Percentiles rank a stretch among this genome's conserved stretches.
Conservation (phyloP, 2,888 invertebrate genomes). For the Stenichneumon culpator region DNA sequence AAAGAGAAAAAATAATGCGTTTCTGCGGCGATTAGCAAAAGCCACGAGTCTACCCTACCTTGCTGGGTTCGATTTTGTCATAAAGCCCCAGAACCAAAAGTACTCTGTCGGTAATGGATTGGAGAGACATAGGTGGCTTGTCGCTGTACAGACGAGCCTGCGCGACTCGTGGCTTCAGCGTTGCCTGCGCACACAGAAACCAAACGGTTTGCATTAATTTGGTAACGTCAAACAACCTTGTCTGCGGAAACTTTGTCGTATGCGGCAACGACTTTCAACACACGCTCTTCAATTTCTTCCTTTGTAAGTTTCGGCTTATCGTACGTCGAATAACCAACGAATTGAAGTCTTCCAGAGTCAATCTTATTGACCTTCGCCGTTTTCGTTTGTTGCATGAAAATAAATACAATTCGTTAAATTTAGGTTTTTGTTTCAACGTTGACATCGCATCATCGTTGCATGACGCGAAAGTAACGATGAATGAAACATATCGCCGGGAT, state of each 20-base stretch:
- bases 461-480: not conserved
- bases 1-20: not conserved
- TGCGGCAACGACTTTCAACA: conserved; percentile 94
- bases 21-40: conserved; percentile 64
- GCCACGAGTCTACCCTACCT: conserved; percentile 90
- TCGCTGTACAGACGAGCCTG: conserved; percentile 90
- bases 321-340: conserved; percentile 83
- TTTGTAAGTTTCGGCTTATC: conserved; percentile 86
- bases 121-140: conserved; percentile 92
- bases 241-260: conserved; percentile 95
- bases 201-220: conserved; percentile 78
- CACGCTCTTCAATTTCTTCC: conserved; percentile 91
- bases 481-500: not conserved
- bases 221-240: conserved; percentile 89
- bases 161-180: conserved; percentile 87
- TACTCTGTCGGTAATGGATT: conserved; percentile 95
- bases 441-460: not conserved
- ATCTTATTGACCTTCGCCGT: conserved; percentile 8
- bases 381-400: not conserved
- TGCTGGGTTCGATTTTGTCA: conserved; percentile 97
- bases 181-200: conserved; percentile 87
- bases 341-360: conserved; percentile 33
- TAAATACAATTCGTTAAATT: conserved; percentile 3
- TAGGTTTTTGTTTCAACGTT: not conserved
- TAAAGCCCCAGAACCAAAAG: conserved; percentile 98